Evolutionary conservation across 2,888 invertebrate species (phyloP), one percentile per base, ranked within the genome.

Genomic region (Acleris cristana): DNA sequence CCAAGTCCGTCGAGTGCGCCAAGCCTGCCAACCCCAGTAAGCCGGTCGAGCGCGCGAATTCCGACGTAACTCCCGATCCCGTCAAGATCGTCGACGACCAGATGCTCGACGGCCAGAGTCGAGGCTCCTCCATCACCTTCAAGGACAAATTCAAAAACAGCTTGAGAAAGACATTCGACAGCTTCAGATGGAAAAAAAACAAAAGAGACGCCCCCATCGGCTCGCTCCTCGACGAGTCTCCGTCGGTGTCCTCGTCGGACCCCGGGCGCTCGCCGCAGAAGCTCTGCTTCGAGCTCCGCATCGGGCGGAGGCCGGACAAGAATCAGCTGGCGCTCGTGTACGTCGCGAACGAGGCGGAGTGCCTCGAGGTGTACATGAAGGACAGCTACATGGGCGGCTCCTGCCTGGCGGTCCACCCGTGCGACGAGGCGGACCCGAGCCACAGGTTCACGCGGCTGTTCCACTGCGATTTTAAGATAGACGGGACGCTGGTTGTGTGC

Each of bases 301-400:
- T 18, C 16, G 44, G 23, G 18, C 18, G n/a, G 3, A 26, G 5
- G 1, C 30, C 66, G 6, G 54, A 14, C 23, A 26, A 52, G n/a
- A 62, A 49, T 5, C 44, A 30, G 18, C 19, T 57, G 44, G 26
- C 40, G 57, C 26, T 60, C 34, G 82, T 79, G 0, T 70, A 66
- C 52, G 78, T 87, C 45, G 70, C 78, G 1, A 77, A 76, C 0
- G 92, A 90, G 71, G 69, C 70, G 6, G 82, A 82, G 57, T 93
- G 93, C 65, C 72, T 90, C 14, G 81, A 88, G 72, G 71, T 79
- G 40, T 84, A 83, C 73, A 85, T 82, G 49, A 84, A 84, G 0
- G 93, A 93, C 70, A 89, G 89, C 70, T 94, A 92, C 76, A 83
- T 79, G 23, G 94, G 95, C 18, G 94, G 95, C 26, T 85, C 90